Percentiles rank a stretch among this genome's conserved stretches.
Conservation (phyloP, 1,140 invertebrate species). For the Myzus persicae region DNA sequence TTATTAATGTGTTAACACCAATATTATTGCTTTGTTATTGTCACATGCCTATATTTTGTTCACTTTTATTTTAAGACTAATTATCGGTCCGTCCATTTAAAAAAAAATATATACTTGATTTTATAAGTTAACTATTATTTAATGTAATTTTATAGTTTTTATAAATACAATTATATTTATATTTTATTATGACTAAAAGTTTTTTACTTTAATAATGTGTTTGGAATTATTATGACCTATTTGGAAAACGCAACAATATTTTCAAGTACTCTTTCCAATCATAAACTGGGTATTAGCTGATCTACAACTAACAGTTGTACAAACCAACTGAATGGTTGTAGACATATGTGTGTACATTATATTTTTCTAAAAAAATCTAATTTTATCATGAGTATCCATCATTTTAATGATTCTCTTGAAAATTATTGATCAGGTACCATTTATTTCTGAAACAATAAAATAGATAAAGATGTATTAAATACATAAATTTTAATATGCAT, state of each 20-base stretch:
- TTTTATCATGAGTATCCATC: too few species aligned
- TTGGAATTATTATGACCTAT: neutral
- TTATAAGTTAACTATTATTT: neutral
- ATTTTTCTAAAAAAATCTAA: too few species aligned
- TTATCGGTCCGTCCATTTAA: neutral
- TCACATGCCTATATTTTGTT: neutral
- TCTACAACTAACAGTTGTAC: neutral
- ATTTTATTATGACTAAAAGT: neutral
- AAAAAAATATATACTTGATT: neutral
- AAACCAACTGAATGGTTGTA: neutral
- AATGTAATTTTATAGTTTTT: neutral
- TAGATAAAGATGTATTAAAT: too few species aligned
- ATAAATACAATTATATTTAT: neutral
- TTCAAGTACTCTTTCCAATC: neutral
- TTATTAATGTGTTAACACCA: neutral
- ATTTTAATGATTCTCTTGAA: too few species aligned
- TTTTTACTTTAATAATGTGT: neutral
- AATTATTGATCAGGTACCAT: too few species aligned
- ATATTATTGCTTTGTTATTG: neutral
- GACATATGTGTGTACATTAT: too few species aligned
- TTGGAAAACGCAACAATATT: neutral
- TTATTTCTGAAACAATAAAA: too few species aligned
- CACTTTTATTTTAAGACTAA: neutral
- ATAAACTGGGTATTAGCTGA: neutral
- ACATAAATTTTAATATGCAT: too few species aligned